Evolutionary conservation across 1,140 invertebrate genomes (phyloP).

Genomic region (Drosophila virilis): DNA sequence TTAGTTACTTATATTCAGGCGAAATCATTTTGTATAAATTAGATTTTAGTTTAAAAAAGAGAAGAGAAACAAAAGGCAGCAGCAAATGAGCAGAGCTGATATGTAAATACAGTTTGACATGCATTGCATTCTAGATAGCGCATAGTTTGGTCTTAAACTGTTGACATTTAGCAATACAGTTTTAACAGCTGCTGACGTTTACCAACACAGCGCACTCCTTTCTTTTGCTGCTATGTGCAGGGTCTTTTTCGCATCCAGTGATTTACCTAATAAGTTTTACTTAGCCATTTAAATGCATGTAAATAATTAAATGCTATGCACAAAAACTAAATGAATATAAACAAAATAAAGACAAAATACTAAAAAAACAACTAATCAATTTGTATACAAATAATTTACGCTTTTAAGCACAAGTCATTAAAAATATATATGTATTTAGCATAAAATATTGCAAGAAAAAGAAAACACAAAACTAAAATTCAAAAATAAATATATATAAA

Average conservation of each 20-base stretch:
- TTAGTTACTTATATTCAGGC: constrained; percentile 68
- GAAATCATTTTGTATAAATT: constrained; percentile 71
- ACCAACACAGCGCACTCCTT: neutral
- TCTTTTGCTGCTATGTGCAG: constrained; percentile 7
- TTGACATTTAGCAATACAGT: neutral
- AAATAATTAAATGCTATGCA: constrained; percentile 54
- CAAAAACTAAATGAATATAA: constrained; percentile 17
- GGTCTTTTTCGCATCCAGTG: constrained; percentile 71
- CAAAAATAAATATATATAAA: constrained; percentile 28
- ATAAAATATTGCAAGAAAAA: constrained; percentile 52
- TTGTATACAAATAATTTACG: constrained; percentile 63
- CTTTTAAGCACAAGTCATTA: constrained; percentile 76
- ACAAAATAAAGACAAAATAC: constrained; percentile 7
- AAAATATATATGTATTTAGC: constrained; percentile 67
- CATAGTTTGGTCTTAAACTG: neutral
- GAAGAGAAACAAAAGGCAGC: constrained; percentile 13
- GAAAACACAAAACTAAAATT: constrained; percentile 17
- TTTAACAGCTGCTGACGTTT: neutral
- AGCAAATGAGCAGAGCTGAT: constrained; percentile 18
- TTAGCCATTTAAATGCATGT: constrained; percentile 56
- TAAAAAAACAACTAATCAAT: constrained; percentile 29
- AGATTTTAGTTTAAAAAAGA: constrained; percentile 63
- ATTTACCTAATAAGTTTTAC: constrained; percentile 75
- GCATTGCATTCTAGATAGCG: neutral
- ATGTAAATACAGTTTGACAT: constrained; percentile 39